phyloP scores from a whole-genome alignment of 2,113 vertebrate genomes.

The Setophaga coronata region DNA sequence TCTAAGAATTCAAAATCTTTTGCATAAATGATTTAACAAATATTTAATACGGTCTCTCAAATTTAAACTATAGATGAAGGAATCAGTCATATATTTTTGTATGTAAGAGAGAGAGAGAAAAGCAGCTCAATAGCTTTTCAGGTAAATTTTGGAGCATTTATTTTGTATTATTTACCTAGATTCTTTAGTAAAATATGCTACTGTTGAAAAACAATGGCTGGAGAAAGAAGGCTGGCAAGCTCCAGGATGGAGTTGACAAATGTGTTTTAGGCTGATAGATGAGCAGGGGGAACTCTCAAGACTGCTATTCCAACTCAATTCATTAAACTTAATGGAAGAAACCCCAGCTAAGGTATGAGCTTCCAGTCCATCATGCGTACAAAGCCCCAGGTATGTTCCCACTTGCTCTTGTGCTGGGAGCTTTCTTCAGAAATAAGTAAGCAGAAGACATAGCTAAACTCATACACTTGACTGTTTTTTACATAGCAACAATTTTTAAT shows the following conservation, averaged over 20 bases:
- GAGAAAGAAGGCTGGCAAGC: background rate
- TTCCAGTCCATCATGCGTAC: background rate
- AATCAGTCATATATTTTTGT: background rate
- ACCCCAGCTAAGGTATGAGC: background rate
- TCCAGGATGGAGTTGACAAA: background rate
- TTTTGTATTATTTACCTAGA: background rate
- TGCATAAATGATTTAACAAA: background rate
- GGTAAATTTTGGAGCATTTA: background rate
- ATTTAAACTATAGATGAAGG: background rate
- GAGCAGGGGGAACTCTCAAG: background rate
- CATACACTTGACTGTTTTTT: background rate
- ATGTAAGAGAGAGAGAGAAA: background rate
- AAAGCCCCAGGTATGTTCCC: background rate
- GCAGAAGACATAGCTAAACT: background rate
- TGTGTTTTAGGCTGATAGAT: background rate
- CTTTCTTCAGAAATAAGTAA: background rate
- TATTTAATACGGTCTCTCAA: background rate
- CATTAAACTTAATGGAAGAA: background rate
- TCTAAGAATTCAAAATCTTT: background rate
- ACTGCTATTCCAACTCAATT: background rate
- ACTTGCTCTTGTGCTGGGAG: background rate
- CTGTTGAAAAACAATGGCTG: background rate
- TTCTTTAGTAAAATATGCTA: background rate
- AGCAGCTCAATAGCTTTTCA: background rate
- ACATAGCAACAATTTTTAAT: background rate